Evolutionary conservation across 92 coral and sea anemone species (phyloP).

Genomic region (Phenganax subtilis): DNA sequence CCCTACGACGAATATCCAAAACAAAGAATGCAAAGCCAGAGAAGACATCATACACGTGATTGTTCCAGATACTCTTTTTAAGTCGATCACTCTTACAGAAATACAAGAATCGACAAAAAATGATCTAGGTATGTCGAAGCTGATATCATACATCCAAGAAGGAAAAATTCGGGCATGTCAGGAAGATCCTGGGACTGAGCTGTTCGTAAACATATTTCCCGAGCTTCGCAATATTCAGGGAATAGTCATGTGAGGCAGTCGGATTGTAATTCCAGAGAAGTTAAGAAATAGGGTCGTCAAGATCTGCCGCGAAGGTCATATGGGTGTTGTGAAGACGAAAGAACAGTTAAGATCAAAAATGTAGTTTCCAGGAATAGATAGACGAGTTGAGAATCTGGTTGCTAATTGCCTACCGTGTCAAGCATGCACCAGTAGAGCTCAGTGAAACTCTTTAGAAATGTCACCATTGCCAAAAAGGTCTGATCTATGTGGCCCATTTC

Average conservation of each 20-base stretch:
- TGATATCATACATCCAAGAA: neutral
- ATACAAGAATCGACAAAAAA: constrained; percentile 15
- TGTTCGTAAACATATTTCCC: neutral
- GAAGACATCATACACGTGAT: neutral
- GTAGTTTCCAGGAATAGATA: constrained; percentile 43
- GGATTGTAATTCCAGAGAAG: constrained; percentile 4
- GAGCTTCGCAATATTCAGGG: neutral
- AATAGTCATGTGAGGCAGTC: constrained; percentile 18
- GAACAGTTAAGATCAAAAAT: constrained; percentile 26
- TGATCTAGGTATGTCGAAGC: neutral
- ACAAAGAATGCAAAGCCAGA: neutral
- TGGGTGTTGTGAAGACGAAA: constrained; percentile 37
- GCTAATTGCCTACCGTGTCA: constrained; percentile 19
- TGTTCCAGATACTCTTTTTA: neutral
- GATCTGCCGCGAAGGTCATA: constrained; percentile 30
- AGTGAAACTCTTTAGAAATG: constrained; percentile 23
- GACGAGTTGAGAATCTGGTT: constrained; percentile 2
- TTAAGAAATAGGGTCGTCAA: neutral
- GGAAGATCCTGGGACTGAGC: neutral
- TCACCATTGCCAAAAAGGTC: constrained; percentile 25
- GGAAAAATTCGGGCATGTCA: constrained; percentile 14
- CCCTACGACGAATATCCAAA: neutral
- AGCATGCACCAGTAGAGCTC: neutral
- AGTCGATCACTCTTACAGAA: constrained; percentile 7
- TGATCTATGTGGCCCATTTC: constrained; percentile 24